Percentiles rank a stretch among this genome's conserved stretches.
phyloP scores from a whole-genome alignment of 2,113 vertebrate species.

The Turdus rufiventris region DNA sequence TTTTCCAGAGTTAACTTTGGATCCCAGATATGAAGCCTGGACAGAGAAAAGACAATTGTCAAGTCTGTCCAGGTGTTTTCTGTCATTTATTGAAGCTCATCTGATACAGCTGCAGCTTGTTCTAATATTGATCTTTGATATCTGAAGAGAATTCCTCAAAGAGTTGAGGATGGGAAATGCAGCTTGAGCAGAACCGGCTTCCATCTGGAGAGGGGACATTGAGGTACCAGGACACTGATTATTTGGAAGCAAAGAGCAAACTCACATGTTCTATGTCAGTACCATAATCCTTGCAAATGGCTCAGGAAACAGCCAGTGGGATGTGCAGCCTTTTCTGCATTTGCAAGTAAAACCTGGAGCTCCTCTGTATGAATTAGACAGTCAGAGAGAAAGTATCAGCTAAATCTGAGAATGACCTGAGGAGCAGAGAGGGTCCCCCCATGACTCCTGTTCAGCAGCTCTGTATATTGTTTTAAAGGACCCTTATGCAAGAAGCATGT shows the following conservation, averaged over 20 bases:
- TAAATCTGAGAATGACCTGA: not conserved
- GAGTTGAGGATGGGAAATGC: not conserved
- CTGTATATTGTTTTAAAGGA: slow-evolving; percentile 56
- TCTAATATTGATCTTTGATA: not conserved
- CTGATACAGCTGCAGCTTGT: not conserved
- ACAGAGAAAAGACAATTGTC: not conserved
- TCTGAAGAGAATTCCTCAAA: not conserved
- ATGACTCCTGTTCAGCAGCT: not conserved
- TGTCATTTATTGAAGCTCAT: not conserved
- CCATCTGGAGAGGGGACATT: not conserved
- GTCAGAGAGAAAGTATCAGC: not conserved
- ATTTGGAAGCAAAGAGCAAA: not conserved
- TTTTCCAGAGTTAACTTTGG: not conserved
- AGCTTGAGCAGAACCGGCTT: not conserved
- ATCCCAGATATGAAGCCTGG: not conserved
- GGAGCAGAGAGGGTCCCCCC: not conserved
- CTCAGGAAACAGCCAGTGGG: not conserved
- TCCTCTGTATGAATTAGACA: not conserved
- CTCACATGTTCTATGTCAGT: not conserved
- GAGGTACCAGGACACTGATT: not conserved
- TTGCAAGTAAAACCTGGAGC: not conserved
- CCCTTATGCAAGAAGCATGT: not conserved
- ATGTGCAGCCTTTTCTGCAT: not conserved
- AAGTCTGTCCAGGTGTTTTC: slow-evolving; percentile 9
- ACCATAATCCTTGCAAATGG: not conserved